These are phyloP conservation scores for Catagonus wagneri DNA, from an alignment of 2,113 vertebrate species.

Conservation along the genomic window DNA sequence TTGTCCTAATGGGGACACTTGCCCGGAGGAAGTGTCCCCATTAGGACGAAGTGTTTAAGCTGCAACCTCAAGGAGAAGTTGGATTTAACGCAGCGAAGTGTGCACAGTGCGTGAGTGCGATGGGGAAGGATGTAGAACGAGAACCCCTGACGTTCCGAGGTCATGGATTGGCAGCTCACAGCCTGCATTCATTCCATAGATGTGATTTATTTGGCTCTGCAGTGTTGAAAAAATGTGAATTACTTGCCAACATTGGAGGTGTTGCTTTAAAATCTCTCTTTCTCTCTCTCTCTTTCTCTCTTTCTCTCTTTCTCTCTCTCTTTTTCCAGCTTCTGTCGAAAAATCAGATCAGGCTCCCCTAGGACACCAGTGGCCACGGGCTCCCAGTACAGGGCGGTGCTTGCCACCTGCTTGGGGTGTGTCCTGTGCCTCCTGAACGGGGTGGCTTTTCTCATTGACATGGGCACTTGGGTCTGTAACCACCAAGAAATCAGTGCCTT, in stretches of 20 bases:
- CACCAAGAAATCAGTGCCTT: background rate
- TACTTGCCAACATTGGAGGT: constrained; percentile 40
- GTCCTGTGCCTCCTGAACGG: background rate
- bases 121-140: constrained; percentile 32
- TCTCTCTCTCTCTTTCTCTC: background rate
- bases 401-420: background rate
- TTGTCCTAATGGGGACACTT: background rate
- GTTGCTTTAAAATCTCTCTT: background rate
- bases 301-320: background rate
- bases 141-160: constrained; percentile 49
- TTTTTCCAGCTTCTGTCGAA: constrained; percentile 25
- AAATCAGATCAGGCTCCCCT: background rate
- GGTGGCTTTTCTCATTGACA: background rate
- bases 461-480: background rate
- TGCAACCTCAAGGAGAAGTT: constrained; percentile 54
- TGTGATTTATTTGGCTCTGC: constrained; percentile 40
- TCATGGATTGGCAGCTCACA: background rate
- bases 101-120: background rate
- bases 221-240: constrained; percentile 42
- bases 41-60: no score
- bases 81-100: background rate
- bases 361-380: background rate
- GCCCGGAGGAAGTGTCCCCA: constrained; percentile 59
- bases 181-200: constrained; percentile 21
- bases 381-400: background rate